phyloP scores from a whole-genome alignment of 2,797 vertebrate genomes.

The Hippocampus kuda region DNA sequence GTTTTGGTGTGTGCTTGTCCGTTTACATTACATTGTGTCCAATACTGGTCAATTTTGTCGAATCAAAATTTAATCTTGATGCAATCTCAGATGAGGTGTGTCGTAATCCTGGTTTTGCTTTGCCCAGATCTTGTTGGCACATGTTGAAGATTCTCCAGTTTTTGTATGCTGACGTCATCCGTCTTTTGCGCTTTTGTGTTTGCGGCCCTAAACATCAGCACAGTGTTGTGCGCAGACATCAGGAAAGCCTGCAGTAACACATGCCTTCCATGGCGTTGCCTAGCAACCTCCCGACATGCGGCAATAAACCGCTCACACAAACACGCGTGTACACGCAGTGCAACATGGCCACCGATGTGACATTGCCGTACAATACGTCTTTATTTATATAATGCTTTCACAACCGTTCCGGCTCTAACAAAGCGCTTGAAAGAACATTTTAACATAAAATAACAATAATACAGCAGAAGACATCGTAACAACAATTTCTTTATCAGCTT shows the following conservation, averaged over 20 bases:
- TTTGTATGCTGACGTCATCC: too few species aligned
- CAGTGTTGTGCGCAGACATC: conserved; percentile 45
- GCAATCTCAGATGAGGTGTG: background rate
- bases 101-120: background rate
- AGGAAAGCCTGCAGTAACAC: conserved; percentile 59
- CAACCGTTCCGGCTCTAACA: too few species aligned
- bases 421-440: too few species aligned
- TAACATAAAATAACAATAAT: too few species aligned
- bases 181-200: background rate
- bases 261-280: conserved; percentile 58
- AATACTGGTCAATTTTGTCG: background rate
- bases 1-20: too few species aligned
- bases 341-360: background rate
- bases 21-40: too few species aligned
- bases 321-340: background rate
- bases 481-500: too few species aligned
- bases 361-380: background rate
- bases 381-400: too few species aligned
- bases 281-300: conserved; percentile 66
- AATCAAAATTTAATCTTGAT: background rate
- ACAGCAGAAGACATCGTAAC: too few species aligned
- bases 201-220: conserved; percentile 33
- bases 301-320: conserved; percentile 15
- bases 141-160: background rate
- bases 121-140: too few species aligned